A percentile compares a stretch with the other conserved stretches of the same genome.
Evolutionary conservation across 2,113 vertebrate species (phyloP).

Genomic region (Prionailurus bengalensis): DNA sequence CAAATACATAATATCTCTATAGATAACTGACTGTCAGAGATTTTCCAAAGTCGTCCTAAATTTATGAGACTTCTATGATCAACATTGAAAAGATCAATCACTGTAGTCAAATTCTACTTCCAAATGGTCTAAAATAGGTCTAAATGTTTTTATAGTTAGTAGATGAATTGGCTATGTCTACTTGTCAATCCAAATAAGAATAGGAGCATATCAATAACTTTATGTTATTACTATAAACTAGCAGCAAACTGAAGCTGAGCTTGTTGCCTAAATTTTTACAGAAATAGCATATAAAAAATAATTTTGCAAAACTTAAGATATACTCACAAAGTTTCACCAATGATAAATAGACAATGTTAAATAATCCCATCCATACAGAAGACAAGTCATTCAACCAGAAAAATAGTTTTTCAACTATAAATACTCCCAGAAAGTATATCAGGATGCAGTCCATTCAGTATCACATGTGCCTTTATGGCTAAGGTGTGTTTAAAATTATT

Average conservation of each 20-base stretch:
- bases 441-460: not conserved
- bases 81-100: not conserved
- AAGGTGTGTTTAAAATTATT: not conserved
- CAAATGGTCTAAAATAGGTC: constrained; percentile 41
- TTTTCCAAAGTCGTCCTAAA: not conserved
- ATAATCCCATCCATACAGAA: not conserved
- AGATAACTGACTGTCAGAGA: not conserved
- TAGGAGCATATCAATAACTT: not conserved
- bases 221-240: not conserved
- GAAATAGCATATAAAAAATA: constrained; percentile 35
- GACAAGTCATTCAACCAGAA: not conserved
- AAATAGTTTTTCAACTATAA: constrained; percentile 4
- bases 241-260: not conserved
- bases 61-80: not conserved
- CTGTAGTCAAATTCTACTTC: constrained; percentile 26
- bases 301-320: constrained; percentile 42
- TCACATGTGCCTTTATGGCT: not conserved
- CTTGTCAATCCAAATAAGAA: constrained; percentile 1
- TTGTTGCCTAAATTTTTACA: constrained; percentile 38
- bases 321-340: not conserved
- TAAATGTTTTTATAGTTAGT: constrained; percentile 7
- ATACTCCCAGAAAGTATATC: not conserved
- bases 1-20: not conserved
- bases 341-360: constrained; percentile 12
- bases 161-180: not conserved